phyloP scores from a whole-genome alignment of 2,888 invertebrate genomes.

The Tricholauxania praeusta region DNA sequence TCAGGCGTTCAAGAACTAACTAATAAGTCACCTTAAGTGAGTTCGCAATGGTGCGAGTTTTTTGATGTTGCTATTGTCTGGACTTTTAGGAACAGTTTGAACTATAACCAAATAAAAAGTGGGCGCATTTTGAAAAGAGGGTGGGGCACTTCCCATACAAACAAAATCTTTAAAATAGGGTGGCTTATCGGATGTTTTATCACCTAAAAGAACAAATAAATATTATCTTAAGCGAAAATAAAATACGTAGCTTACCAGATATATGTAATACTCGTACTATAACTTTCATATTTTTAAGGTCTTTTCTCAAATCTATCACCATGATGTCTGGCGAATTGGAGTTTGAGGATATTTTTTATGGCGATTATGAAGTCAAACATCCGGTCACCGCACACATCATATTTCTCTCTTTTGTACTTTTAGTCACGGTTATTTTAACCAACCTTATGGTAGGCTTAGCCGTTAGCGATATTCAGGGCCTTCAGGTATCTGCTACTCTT shows the following conservation, averaged over 20 bases:
- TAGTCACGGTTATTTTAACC: conserved; percentile 85
- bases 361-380: conserved; percentile 72
- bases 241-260: not conserved
- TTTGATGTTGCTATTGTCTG: no score
- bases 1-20: no score
- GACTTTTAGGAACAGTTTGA: no score
- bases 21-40: no score
- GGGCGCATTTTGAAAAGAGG: no score
- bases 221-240: not conserved
- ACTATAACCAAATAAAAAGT: no score
- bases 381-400: conserved; percentile 81
- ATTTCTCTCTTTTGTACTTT: conserved; percentile 80
- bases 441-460: conserved; percentile 88
- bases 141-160: no score
- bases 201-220: no score
- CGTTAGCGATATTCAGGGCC: conserved; percentile 86
- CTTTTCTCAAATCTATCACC: conserved; percentile 81
- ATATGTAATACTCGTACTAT: no score
- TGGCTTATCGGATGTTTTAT: no score
- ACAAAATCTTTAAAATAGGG: no score
- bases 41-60: no score
- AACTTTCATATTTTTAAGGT: conserved; percentile 48
- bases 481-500: conserved; percentile 83
- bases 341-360: conserved; percentile 86
- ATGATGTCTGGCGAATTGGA: conserved; percentile 93